Evolutionary conservation across 2,797 vertebrate species (phyloP).

Genomic region (Dromococcyx pavoninus): DNA sequence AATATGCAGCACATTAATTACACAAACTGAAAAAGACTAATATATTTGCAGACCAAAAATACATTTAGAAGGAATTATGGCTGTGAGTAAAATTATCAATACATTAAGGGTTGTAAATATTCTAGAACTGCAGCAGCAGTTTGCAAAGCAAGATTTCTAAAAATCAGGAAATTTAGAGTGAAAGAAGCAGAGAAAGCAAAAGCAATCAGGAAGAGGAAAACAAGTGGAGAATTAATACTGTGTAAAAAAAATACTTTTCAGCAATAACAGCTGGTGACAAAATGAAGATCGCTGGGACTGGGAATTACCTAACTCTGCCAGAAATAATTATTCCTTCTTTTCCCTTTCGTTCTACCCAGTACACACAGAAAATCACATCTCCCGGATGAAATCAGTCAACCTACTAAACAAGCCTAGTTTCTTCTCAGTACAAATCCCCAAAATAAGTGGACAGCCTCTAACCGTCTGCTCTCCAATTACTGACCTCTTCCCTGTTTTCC

Average conservation of each 20-base stretch:
- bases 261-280: constrained; percentile 54
- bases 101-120: neutral
- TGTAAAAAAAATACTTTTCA: constrained; percentile 39
- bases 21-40: neutral
- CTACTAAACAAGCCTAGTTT: constrained; percentile 45
- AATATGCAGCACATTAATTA: neutral
- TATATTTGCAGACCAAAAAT: neutral
- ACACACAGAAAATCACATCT: constrained; percentile 42
- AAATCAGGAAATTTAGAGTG: neutral
- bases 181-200: neutral
- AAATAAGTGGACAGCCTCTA: constrained; percentile 33
- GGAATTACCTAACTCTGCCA: constrained; percentile 56
- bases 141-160: neutral
- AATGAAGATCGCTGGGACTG: constrained; percentile 53
- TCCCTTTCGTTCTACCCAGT: constrained; percentile 18
- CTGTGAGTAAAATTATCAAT: neutral
- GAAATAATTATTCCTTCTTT: constrained; percentile 65
- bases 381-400: constrained; percentile 56
- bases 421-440: neutral
- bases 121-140: neutral
- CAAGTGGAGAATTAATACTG: constrained; percentile 43
- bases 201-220: neutral
- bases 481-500: constrained; percentile 40
- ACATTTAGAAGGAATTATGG: neutral
- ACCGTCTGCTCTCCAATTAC: constrained; percentile 38